Conservation (phyloP, 1,140 invertebrate species). For the Drosophila ironensis region DNA sequence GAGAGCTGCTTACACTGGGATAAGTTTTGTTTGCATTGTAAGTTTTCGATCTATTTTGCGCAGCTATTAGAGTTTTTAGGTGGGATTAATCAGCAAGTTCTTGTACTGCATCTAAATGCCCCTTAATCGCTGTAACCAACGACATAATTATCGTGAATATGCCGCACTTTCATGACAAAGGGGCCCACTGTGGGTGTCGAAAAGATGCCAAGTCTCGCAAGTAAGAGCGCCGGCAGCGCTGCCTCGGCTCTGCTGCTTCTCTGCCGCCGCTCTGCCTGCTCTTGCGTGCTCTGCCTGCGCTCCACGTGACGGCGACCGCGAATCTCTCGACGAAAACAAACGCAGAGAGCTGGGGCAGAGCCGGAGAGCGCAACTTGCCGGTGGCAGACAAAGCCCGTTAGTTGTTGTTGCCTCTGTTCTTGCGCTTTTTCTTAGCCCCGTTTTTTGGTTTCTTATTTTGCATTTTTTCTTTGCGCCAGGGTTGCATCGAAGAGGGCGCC, state of each 20-base stretch:
- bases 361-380: neutral
- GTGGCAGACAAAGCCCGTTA: conserved; percentile 17
- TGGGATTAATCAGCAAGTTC: too few species aligned
- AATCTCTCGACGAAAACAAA: conserved; percentile 62
- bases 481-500: neutral
- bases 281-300: conserved; percentile 10
- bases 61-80: too few species aligned
- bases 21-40: too few species aligned
- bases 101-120: too few species aligned
- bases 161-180: neutral
- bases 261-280: too few species aligned
- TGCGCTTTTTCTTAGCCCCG: neutral
- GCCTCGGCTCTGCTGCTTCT: neutral
- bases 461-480: conserved; percentile 8
- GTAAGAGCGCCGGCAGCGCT: conserved; percentile 44
- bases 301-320: conserved; percentile 60
- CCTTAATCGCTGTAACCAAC: too few species aligned
- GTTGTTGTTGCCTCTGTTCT: conserved; percentile 12
- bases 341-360: neutral
- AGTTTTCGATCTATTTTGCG: too few species aligned
- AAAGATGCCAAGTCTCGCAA: conserved; percentile 49
- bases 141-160: too few species aligned
- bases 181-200: conserved; percentile 34
- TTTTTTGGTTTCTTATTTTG: conserved; percentile 5
- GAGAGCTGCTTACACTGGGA: too few species aligned